Evolutionary conservation across 2,888 invertebrate species (phyloP), one percentile per base, ranked within the genome.

Genomic region (Ennomos quercinarius): DNA sequence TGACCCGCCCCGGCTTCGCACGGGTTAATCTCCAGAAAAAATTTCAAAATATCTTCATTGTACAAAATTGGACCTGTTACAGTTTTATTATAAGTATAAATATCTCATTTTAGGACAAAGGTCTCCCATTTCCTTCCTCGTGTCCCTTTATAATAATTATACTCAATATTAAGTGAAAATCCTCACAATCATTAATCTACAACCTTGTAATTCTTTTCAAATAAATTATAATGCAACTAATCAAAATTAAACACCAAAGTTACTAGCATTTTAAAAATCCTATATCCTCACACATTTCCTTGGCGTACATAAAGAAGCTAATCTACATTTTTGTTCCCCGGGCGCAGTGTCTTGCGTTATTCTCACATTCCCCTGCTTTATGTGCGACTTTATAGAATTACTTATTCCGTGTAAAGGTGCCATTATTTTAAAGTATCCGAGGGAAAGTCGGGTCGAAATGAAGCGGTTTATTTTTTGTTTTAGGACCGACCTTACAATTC

Each of bases 321-420:
- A 58, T 58, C 48, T 58, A 53, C 58, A 58, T 58, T 53, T 58
- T 45, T 52, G 43, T 44, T 64, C 56, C 60, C 65, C 10, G 46
- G 52, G 49, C 60, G 60, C 63, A 61, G 52, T 59, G 54, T 58
- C 60, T 49, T 57, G 58, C 63, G 56, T 65, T 63, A 60, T 57
- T 57, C 54, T 57, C 46, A 50, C 50, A 53, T 51, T 62, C 52
- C 52, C 38, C 36, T 49, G 49, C 44, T 58, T 58, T 58, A 58
- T 58, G 58, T 53, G 53, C 42, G 58, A 53, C 45, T 61, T 63
- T 52, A 59, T 61, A 57, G 56, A 66, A 66, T 66, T 61, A 63
- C 66, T 59, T 63, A 57, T 61, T 57, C 57, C 60, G 55, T 61
- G 60, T 61, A 61, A 61, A 61, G 50, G 60, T 56, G 60, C 39